Percentiles rank a stretch among this genome's conserved stretches.
These are phyloP conservation scores for Verasper variegatus DNA, from an alignment of 2,113 vertebrate species.

Conservation along the genomic window DNA sequence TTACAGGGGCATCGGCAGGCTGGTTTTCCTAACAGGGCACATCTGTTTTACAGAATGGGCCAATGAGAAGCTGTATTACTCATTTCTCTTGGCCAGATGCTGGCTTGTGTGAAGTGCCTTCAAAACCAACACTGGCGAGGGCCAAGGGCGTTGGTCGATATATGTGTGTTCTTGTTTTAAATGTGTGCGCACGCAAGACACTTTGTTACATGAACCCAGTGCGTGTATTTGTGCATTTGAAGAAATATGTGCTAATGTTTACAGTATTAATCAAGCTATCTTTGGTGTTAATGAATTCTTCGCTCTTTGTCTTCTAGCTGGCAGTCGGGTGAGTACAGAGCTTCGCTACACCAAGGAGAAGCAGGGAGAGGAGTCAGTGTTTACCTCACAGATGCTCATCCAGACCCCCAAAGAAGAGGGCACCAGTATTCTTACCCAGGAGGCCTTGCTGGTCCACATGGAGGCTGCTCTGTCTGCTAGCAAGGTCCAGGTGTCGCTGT, in stretches of 20 bases:
- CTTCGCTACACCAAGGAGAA: constrained; percentile 97
- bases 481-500: constrained; percentile 97
- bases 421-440: constrained; percentile 91
- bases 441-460: constrained; percentile 93
- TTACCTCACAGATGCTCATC: constrained; percentile 97
- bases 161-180: constrained; percentile 62
- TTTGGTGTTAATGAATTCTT: not conserved
- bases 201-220: constrained; percentile 41
- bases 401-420: constrained; percentile 93
- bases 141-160: constrained; percentile 77
- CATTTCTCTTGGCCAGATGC: constrained; percentile 79
- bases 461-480: constrained; percentile 93
- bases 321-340: constrained; percentile 95
- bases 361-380: constrained; percentile 94
- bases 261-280: not conserved
- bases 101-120: constrained; percentile 78
- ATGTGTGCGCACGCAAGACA: constrained; percentile 23
- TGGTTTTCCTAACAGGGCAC: constrained; percentile 73
- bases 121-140: constrained; percentile 75
- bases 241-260: not conserved
- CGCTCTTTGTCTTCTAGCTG: constrained; percentile 81
- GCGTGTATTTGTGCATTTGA: not conserved
- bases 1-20: constrained; percentile 55
- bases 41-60: constrained; percentile 76
- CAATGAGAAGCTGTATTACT: constrained; percentile 79